These are phyloP conservation scores for Hypanus sabinus DNA, from an alignment of 2,113 vertebrate genomes.

Conservation along the genomic window DNA sequence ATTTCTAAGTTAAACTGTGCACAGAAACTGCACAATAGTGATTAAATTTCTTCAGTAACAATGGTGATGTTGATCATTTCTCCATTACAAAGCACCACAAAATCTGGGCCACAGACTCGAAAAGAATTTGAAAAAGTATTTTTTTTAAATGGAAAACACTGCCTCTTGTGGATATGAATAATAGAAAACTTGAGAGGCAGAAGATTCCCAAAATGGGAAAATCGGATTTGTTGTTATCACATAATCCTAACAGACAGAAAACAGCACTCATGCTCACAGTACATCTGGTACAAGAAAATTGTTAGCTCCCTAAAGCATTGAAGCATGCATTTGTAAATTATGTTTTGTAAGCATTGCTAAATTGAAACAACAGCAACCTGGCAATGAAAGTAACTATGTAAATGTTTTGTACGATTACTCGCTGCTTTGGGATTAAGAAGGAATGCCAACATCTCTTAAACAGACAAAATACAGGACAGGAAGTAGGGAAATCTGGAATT, in stretches of 20 bases:
- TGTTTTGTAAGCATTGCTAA: rapidly evolving
- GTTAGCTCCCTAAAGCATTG: neutral
- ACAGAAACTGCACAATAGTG: too few species aligned
- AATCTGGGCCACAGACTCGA: neutral
- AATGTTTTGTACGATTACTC: conserved; percentile 44
- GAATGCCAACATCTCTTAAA: conserved; percentile 52
- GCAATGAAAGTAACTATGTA: conserved; percentile 30
- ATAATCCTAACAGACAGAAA: conserved; percentile 6
- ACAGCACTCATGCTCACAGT: conserved; percentile 28
- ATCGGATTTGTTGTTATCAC: conserved; percentile 24
- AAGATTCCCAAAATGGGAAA: neutral
- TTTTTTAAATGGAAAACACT: neutral
- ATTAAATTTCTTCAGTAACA: too few species aligned
- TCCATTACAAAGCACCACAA: too few species aligned
- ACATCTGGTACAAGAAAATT: neutral
- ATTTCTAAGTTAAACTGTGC: too few species aligned
- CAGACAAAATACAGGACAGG: conserved; percentile 57
- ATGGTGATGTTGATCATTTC: too few species aligned
- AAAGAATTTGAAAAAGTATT: conserved; percentile 16
- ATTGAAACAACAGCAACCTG: conserved; percentile 35
- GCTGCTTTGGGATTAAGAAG: conserved; percentile 42
- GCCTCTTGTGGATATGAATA: conserved; percentile 28
- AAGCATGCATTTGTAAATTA: neutral
- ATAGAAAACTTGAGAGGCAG: conserved; percentile 5
- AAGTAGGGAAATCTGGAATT: conserved; percentile 56